Percentiles rank a stretch among this genome's conserved stretches.
Evolutionary conservation across 2,888 invertebrate genomes (phyloP).

Genomic region (Habroteleia sp.): DNA sequence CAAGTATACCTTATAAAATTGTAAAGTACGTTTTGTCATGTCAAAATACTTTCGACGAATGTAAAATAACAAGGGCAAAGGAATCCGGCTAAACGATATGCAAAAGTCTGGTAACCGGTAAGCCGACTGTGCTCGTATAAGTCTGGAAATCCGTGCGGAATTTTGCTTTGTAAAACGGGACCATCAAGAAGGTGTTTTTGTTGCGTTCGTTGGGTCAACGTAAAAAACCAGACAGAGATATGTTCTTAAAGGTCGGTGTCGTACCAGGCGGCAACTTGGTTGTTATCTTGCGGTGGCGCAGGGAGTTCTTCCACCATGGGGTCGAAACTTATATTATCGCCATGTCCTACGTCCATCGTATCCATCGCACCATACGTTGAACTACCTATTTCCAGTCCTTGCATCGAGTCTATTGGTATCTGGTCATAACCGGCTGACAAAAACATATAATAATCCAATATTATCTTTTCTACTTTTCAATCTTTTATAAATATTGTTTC

Average conservation of each 20-base stretch:
- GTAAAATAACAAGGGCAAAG: constrained; percentile 29
- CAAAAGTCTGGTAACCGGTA: constrained; percentile 8
- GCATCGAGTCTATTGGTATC: constrained; percentile 98
- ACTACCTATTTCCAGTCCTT: constrained; percentile 94
- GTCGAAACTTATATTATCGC: constrained; percentile 89
- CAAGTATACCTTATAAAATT: constrained; percentile 49
- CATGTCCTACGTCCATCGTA: constrained; percentile 90
- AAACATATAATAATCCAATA: constrained; percentile 19
- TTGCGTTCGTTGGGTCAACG: constrained; percentile 20
- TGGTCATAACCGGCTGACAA: constrained; percentile 93
- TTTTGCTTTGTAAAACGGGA: constrained; percentile 4
- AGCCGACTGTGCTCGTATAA: constrained; percentile 8
- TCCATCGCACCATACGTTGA: constrained; percentile 91
- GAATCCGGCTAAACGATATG: constrained; percentile 19
- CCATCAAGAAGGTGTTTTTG: constrained; percentile 6
- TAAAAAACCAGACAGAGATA: constrained; percentile 33
- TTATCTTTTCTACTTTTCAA: no score
- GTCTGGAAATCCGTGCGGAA: constrained; percentile 5
- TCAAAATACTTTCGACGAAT: constrained; percentile 51
- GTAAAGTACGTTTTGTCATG: constrained; percentile 28
- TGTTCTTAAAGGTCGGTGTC: constrained; percentile 93
- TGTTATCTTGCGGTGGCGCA: constrained; percentile 93
- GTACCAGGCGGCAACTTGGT: constrained; percentile 97
- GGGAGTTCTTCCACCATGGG: constrained; percentile 87
- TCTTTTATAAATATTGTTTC: no score